phyloP scores from a whole-genome alignment of 2,888 invertebrate genomes.

The Dione juno region DNA sequence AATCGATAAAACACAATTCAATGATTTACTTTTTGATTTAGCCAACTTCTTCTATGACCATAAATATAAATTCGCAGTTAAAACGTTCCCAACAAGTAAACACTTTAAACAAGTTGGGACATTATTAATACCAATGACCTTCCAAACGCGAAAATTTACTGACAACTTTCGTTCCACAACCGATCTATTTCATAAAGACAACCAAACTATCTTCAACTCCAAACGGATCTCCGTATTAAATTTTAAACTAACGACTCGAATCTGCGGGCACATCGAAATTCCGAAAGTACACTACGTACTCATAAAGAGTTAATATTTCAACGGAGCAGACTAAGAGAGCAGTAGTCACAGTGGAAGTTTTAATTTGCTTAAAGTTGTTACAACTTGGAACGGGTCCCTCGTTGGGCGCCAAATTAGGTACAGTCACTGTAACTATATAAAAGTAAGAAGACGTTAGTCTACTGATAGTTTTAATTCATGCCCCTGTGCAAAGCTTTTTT shows the following conservation, averaged over 20 bases:
- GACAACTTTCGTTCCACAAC: constrained; percentile 37
- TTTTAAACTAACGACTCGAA: constrained; percentile 72
- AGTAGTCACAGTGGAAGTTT: constrained; percentile 79
- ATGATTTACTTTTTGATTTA: background rate
- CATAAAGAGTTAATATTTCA: constrained; percentile 83
- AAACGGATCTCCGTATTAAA: constrained; percentile 67
- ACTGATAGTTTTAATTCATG: constrained; percentile 79
- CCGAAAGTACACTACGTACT: constrained; percentile 72
- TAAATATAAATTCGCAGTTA: background rate
- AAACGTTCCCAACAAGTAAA: constrained; percentile 6
- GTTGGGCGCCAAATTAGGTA: constrained; percentile 80
- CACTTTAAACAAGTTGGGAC: constrained; percentile 19
- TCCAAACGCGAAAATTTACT: constrained; percentile 35
- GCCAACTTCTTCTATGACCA: background rate
- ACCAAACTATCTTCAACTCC: constrained; percentile 61
- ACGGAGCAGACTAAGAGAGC: constrained; percentile 73
- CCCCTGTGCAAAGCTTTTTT: constrained; percentile 59
- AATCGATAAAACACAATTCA: background rate
- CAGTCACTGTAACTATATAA: constrained; percentile 59
- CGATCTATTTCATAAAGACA: constrained; percentile 42
- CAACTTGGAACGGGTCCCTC: constrained; percentile 79
- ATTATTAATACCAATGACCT: constrained; percentile 36
- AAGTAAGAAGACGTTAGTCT: constrained; percentile 64
- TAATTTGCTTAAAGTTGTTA: constrained; percentile 83
- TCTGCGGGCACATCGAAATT: constrained; percentile 62